Percentiles rank a stretch among this genome's conserved stretches.
phyloP scores from a whole-genome alignment of 2,797 vertebrate species.

The Loris lydekkerianus region DNA sequence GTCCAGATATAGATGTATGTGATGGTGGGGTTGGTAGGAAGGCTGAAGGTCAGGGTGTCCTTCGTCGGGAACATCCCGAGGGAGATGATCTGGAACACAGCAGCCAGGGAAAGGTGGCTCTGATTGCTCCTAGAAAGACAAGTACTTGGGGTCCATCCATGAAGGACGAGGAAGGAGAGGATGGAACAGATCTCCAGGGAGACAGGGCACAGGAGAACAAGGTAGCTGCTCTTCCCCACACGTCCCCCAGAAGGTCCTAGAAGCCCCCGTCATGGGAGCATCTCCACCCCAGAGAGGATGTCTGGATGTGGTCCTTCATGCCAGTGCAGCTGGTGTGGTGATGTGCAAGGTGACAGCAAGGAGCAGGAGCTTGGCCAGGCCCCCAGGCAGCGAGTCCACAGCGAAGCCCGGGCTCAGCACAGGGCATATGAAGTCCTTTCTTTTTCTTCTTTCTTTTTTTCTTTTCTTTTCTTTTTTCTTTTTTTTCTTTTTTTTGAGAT shows the following conservation, averaged over 20 bases:
- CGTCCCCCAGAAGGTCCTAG: conserved; percentile 58
- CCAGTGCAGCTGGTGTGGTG: background rate
- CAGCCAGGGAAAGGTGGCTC: conserved; percentile 91
- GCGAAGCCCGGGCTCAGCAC: too few species aligned
- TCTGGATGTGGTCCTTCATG: background rate
- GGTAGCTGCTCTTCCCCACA: conserved; percentile 95
- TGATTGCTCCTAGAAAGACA: conserved; percentile 87
- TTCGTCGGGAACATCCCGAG: background rate
- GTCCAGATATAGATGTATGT: conserved; percentile 94
- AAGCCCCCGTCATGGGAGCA: background rate
- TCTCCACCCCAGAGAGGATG: background rate
- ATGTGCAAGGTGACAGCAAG: background rate
- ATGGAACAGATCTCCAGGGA: conserved; percentile 94
- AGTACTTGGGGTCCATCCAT: conserved; percentile 87
- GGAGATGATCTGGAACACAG: background rate
- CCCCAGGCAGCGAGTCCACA: background rate
- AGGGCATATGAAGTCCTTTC: background rate
- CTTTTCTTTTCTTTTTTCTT: background rate
- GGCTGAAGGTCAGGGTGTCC: background rate
- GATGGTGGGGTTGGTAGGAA: background rate
- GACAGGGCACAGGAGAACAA: conserved; percentile 94
- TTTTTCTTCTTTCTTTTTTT: background rate
- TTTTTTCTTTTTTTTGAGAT: background rate
- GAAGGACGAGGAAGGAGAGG: conserved; percentile 91
- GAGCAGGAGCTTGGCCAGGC: background rate